Evolutionary conservation across 2,797 vertebrate genomes (phyloP), one percentile per base, ranked within the genome.

Genomic region (Macropodus opercularis): DNA sequence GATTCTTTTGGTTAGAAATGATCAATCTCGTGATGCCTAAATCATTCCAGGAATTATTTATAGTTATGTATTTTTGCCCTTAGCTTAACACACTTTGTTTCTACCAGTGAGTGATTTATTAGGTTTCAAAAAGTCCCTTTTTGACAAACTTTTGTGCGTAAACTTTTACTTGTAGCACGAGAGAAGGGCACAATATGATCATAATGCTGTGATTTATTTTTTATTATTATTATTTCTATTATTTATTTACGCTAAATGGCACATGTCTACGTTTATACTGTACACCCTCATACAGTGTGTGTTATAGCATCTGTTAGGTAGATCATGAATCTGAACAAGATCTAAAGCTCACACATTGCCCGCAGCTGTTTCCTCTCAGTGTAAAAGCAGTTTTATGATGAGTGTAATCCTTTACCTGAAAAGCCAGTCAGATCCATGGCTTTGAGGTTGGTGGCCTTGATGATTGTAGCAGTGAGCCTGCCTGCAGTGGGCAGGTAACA

Each of bases 391-490:
- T 52, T 76, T 39, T 42, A 4, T 18, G 57, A 17, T 7, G 40
- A 22, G 51, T 36, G 31, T 38, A 57, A 43, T 80, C 49, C 51
- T 57, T 77, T 80, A 96, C 95, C 95, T 79, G 95, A 97, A 92
- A 95, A 96, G 75, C 95, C 95, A 0, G 95, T 97, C 77, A 97
- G 91, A 84, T 97, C 95, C 95, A 96, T 97, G 74, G 95, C 95
- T 93, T 96, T 96, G 81, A 97, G 93, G 90, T 97, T 96, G 73
- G 94, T 94, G 85, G 95, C 95, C 89, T 95, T 95, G 83, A 97
- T 97, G 86, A 97, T 77, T 66, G 95, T 97, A 60, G 89, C 94
- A 0, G 95, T 97, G 77, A 97, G 94, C 46, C 95, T 90, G 53
- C 95, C 95, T 1, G 95, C 95, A 3, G 95, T 96, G 67, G 95